Evolutionary conservation across 2,797 vertebrate genomes (phyloP), one percentile per base, ranked within the genome.

Genomic region (Tympanoctomys barrerae): DNA sequence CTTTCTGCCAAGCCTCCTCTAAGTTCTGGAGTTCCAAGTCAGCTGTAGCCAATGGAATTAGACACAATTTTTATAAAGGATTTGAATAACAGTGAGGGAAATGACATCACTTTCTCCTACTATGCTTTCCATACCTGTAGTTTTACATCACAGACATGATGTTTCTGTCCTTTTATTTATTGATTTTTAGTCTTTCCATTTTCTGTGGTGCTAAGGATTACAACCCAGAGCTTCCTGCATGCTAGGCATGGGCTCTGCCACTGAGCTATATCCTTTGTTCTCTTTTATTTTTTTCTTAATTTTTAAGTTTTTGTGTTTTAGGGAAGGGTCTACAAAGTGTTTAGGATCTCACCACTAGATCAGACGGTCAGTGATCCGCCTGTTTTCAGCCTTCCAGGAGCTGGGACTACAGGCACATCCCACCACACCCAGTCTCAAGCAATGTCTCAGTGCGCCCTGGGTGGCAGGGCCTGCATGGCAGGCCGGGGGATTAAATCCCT

Each of bases 1-100:
- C 83, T 95, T 95, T 95, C 71, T 94, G 83, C 88, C 80, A 96
- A 89, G 70, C 24, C 42, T 95, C 68, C 57, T 92, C 49, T 77
- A 77, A 77, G 26, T 77, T 46, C 24, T 77, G 24, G 91, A 52
- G 79, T 94, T 93, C 62, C 79, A 36, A 77, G 59, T 96, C 91
- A 94, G 28, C 79, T 86, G 46, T 90, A 86, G 88, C 73, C 66
- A 89, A 66, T 57, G 87, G 39, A 95, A 92, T 82, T 86, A 88
- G 75, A 86, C 14, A 42, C 68, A 2, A 0, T 94, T 95, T 93
- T 59, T 57, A 49, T 54, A 73, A 93, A 90, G 66, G 21, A 18
- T 70, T 80, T 92, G 82, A 94, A 71, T n/a, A 86, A 33, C 36
- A 19, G 33, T 28, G 28, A 96, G 33, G 33, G 57, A 80, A 79